Evolutionary conservation across 2,888 invertebrate species (phyloP).

Genomic region (Melikaiella ostensackeni): DNA sequence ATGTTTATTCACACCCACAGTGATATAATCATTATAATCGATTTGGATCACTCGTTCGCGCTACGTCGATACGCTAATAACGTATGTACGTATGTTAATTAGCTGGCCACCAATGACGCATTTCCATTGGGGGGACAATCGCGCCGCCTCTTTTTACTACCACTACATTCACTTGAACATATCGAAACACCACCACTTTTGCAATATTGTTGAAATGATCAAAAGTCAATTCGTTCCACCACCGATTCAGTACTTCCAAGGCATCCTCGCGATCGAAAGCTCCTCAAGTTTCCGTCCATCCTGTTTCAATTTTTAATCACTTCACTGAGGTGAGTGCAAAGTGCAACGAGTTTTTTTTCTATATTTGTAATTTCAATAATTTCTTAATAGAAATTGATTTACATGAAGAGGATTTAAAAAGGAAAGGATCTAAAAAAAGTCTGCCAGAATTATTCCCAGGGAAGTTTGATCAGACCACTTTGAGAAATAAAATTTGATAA

Average conservation of each 20-base stretch:
- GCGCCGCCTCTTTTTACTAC: slow-evolving; percentile 33
- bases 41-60: slow-evolving; percentile 29
- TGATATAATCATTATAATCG: slow-evolving; percentile 38
- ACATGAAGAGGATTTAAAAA: background rate
- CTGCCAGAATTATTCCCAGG: background rate
- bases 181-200: slow-evolving; percentile 24
- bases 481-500: background rate
- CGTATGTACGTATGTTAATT: slow-evolving; percentile 56
- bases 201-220: slow-evolving; percentile 33
- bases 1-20: slow-evolving; percentile 25
- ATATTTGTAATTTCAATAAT: background rate
- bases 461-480: background rate
- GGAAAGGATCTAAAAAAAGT: background rate
- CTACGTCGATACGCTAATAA: slow-evolving; percentile 33
- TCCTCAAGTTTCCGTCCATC: background rate
- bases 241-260: slow-evolving; percentile 34
- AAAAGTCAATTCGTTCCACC: slow-evolving; percentile 36
- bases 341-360: background rate
- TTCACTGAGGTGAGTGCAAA: background rate
- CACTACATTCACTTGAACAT: slow-evolving; percentile 2
- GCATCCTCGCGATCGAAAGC: slow-evolving; percentile 22
- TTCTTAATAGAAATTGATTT: background rate
- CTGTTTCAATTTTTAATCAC: background rate
- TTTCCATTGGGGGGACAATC: slow-evolving; percentile 49
- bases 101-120: slow-evolving; percentile 56